These are phyloP conservation scores for Hoplostethus atlanticus DNA, from an alignment of 2,797 vertebrate species.

Conservation along the genomic window DNA sequence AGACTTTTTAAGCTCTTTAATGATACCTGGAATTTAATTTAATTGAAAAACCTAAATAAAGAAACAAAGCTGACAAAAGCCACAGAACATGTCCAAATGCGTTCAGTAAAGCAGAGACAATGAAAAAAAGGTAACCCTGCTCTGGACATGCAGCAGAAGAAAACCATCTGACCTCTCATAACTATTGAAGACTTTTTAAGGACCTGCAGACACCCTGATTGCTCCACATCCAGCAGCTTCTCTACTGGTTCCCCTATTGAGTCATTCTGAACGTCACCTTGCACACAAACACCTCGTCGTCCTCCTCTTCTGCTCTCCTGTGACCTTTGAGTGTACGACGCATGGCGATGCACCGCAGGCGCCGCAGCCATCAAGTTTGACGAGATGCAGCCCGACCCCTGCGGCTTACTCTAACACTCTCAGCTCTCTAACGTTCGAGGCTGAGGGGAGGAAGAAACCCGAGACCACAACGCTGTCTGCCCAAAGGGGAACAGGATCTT, in stretches of 20 bases:
- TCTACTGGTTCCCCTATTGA: background rate
- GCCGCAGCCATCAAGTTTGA: background rate
- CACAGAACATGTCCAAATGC: conserved; percentile 10
- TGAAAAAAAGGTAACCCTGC: background rate
- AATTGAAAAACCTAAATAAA: background rate
- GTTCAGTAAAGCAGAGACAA: background rate
- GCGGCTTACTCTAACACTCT: conserved; percentile 14
- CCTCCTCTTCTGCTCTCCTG: conserved; percentile 71
- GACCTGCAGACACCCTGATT: no score
- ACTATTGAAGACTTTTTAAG: no score
- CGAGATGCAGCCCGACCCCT: background rate
- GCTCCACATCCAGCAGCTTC: no score
- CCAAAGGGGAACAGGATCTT: conserved; percentile 53
- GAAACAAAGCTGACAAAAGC: conserved; percentile 12
- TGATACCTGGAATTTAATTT: conserved; percentile 49
- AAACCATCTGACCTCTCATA: no score
- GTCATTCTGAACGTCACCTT: conserved; percentile 65
- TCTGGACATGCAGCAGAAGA: background rate
- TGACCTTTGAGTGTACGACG: conserved; percentile 71
- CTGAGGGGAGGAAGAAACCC: conserved; percentile 32
- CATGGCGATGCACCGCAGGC: conserved; percentile 37
- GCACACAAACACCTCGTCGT: conserved; percentile 77
- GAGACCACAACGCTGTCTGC: conserved; percentile 15
- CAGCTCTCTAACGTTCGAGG: background rate
- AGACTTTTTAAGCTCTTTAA: conserved; percentile 7